These are phyloP conservation scores for Tenthredo livida DNA, from an alignment of 2,888 invertebrate species.

Conservation along the genomic window DNA sequence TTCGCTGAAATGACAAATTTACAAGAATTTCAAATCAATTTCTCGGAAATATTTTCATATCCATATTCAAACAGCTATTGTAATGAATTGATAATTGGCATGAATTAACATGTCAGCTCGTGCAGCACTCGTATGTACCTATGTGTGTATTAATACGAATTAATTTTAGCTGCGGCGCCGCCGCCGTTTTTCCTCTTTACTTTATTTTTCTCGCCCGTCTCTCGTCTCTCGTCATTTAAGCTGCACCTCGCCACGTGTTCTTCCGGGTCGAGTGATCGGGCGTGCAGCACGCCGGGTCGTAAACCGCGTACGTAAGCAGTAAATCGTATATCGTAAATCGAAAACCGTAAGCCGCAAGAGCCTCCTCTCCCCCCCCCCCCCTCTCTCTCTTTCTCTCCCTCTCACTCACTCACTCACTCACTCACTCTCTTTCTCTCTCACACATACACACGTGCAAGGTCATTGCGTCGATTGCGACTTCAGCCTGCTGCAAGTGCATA, in stretches of 20 bases:
- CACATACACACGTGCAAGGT: slow-evolving; percentile 3
- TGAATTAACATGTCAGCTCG: neutral
- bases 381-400: neutral
- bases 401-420: neutral
- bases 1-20: too few species aligned
- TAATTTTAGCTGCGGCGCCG: neutral
- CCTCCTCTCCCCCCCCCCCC: neutral
- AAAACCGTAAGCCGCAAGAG: slow-evolving; percentile 25
- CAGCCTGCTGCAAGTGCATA: slow-evolving; percentile 29
- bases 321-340: slow-evolving; percentile 43
- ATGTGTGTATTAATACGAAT: neutral
- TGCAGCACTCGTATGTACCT: neutral
- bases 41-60: neutral
- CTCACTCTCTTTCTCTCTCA: neutral
- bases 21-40: too few species aligned
- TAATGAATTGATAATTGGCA: neutral
- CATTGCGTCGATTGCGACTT: slow-evolving; percentile 29
- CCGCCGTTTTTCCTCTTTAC: neutral
- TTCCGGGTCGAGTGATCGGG: slow-evolving; percentile 11
- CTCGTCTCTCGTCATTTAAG: neutral
- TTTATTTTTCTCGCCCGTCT: slow-evolving; percentile 13
- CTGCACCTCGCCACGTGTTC: slow-evolving; percentile 20
- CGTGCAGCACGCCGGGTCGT: slow-evolving; percentile 29
- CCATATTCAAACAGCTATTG: neutral
- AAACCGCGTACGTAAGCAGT: slow-evolving; percentile 22